A percentile compares a stretch with the other conserved stretches of the same genome.
Conservation (phyloP, 2,888 invertebrate species). For the Mythimna albipuncta region DNA sequence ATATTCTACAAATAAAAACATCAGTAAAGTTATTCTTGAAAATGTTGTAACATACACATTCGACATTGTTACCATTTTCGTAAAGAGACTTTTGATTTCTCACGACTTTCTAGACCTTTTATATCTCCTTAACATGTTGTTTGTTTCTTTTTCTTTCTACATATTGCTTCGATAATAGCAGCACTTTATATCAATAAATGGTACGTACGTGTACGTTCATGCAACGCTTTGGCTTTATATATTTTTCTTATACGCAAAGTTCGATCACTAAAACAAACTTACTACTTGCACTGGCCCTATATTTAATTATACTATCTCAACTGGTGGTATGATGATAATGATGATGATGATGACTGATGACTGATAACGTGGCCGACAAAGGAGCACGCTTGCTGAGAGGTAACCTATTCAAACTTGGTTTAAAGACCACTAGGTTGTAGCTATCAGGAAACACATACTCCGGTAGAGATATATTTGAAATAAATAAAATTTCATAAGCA, state of each 20-base stretch:
- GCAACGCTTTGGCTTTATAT: background rate
- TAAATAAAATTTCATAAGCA: too few species aligned
- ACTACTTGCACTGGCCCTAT: background rate
- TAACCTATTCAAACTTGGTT: too few species aligned
- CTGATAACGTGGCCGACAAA: too few species aligned
- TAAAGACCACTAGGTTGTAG: too few species aligned
- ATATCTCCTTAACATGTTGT: conserved; percentile 3
- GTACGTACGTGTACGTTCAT: too few species aligned
- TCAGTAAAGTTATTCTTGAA: conserved; percentile 8
- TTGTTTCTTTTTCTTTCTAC: background rate
- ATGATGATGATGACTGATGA: too few species aligned
- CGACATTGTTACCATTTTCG: conserved; percentile 23
- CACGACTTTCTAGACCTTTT: conserved; percentile 35
- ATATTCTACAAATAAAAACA: conserved; percentile 4
- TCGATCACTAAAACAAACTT: background rate
- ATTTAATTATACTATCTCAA: background rate
- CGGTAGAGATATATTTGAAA: too few species aligned
- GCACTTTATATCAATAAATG: conserved; percentile 2
- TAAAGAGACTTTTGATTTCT: conserved; percentile 16
- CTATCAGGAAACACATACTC: too few species aligned
- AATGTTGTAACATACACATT: conserved; percentile 3
- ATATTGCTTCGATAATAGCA: conserved; percentile 11
- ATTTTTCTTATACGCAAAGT: background rate
- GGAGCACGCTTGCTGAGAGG: too few species aligned
- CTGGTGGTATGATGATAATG: too few species aligned